Evolutionary conservation across 2,888 invertebrate species (phyloP), one percentile per base, ranked within the genome.

Genomic region (Drosophila subsilvestris): DNA sequence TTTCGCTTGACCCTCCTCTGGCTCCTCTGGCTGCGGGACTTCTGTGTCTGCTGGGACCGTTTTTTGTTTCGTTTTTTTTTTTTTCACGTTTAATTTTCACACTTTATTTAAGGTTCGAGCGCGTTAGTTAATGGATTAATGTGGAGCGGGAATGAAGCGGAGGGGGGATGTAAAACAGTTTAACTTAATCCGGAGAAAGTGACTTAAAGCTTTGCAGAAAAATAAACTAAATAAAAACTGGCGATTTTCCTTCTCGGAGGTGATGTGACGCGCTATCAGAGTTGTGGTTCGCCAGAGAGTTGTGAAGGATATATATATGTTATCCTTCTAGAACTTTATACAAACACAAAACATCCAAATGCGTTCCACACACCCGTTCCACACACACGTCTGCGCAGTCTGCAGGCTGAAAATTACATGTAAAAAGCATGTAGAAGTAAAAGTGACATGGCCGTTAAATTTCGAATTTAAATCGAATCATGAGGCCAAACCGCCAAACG

Each of bases 261-360:
- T 76, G 72, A 76, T 79, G 80, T 76, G 76, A 83, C 75, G 72
- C 63, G 51, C 51, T 68, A 71, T 72, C 49, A 73, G 69, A 80
- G 72, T 67, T 81, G 58, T 78, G 71, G 63, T 73, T 18, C 61
- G 51, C 45, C 66, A 76, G 76, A 74, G 63, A 74, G 81, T 74
- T 75, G 74, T 71, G 2, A 37, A n/a, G 37, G 37, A 75, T 69
- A 76, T 76, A 73, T 75, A 74, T 76, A 76, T n/a, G n/a, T 73
- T 69, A 71, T 71, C 62, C 71, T 71, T 51, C 37, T 37, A 6
- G 37, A 14, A 37, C 37, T n/a, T 37, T 37, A n/a, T 14, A 37
- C 37, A 37, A 37, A 37, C 14, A 37, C 37, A 37, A 37, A 37
- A 37, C 37, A 37, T 2, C n/a, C 14, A n/a, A n/a, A 37, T n/a